A percentile compares a stretch with the other conserved stretches of the same genome.
These are phyloP conservation scores for Watsonalla binaria DNA, from an alignment of 2,888 invertebrate genomes.

Conservation along the genomic window DNA sequence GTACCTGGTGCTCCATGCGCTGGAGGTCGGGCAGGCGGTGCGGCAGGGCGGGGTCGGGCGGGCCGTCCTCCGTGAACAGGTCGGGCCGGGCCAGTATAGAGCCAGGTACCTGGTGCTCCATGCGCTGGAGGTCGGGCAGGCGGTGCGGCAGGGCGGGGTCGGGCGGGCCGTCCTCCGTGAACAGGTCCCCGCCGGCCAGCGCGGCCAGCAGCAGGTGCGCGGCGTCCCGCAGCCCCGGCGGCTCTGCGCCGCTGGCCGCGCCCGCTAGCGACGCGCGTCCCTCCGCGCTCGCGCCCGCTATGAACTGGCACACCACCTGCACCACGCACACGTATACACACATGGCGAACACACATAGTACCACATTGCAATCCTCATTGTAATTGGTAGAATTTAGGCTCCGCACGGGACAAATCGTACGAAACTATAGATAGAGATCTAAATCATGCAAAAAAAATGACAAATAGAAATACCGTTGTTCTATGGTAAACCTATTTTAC, in stretches of 20 bases:
- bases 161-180: constrained; percentile 78
- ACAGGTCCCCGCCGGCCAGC: constrained; percentile 71
- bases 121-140: constrained; percentile 38
- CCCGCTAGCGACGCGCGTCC: constrained; percentile 77
- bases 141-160: constrained; percentile 13
- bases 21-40: constrained; percentile 31
- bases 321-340: background rate
- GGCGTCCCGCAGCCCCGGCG: constrained; percentile 29
- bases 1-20: constrained; percentile 41
- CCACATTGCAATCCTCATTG: too few species aligned
- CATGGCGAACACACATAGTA: too few species aligned
- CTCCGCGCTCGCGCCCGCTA: constrained; percentile 81
- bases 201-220: constrained; percentile 47
- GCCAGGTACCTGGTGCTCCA: constrained; percentile 37
- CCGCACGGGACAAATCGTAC: too few species aligned
- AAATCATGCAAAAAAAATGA: too few species aligned
- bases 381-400: too few species aligned
- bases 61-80: constrained; percentile 81
- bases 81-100: constrained; percentile 43
- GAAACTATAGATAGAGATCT: too few species aligned
- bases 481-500: too few species aligned
- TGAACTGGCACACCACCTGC: constrained; percentile 84
- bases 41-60: constrained; percentile 25
- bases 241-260: constrained; percentile 9
- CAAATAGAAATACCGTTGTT: too few species aligned